phyloP scores from a whole-genome alignment of 2,888 invertebrate species.

The Synergus umbraculus region DNA sequence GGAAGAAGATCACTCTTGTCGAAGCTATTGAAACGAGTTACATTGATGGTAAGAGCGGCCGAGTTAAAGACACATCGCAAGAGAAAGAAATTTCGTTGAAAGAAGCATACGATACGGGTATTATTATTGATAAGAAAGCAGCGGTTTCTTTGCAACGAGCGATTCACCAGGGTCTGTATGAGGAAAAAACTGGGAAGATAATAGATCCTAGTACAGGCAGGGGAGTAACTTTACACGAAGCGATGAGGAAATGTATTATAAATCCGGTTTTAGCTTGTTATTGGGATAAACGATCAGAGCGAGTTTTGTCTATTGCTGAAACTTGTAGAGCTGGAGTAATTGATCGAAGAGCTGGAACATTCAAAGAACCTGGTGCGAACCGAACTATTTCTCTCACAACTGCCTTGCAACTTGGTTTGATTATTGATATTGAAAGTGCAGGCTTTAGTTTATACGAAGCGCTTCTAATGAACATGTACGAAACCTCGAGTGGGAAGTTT shows the following conservation, averaged over 20 bases:
- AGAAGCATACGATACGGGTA: conserved; percentile 88
- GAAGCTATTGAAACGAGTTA: conserved; percentile 88
- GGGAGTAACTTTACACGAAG: conserved; percentile 89
- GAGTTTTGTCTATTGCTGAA: conserved; percentile 86
- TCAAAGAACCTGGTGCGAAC: conserved; percentile 85
- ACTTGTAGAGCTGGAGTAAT: conserved; percentile 89
- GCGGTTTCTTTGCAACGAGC: conserved; percentile 91
- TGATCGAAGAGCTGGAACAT: conserved; percentile 88
- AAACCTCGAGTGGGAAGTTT: conserved; percentile 83
- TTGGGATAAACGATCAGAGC: conserved; percentile 87
- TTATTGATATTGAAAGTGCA: conserved; percentile 92
- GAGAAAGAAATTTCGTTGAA: conserved; percentile 85
- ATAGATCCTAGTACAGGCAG: conserved; percentile 88
- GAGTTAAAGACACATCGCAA: conserved; percentile 84
- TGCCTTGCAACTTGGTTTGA: conserved; percentile 87
- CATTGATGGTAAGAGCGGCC: conserved; percentile 85
- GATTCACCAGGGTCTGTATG: conserved; percentile 91
- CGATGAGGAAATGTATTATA: conserved; percentile 88
- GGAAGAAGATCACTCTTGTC: conserved; percentile 87
- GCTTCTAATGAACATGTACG: conserved; percentile 88
- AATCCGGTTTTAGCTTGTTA: conserved; percentile 90
- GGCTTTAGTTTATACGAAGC: conserved; percentile 90
- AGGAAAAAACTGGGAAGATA: conserved; percentile 88
- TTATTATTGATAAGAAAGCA: conserved; percentile 89
- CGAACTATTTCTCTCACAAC: conserved; percentile 84